Base-by-base conservation (phyloP, 2,888 invertebrate species). In the Epistrophe eligans region DNA sequence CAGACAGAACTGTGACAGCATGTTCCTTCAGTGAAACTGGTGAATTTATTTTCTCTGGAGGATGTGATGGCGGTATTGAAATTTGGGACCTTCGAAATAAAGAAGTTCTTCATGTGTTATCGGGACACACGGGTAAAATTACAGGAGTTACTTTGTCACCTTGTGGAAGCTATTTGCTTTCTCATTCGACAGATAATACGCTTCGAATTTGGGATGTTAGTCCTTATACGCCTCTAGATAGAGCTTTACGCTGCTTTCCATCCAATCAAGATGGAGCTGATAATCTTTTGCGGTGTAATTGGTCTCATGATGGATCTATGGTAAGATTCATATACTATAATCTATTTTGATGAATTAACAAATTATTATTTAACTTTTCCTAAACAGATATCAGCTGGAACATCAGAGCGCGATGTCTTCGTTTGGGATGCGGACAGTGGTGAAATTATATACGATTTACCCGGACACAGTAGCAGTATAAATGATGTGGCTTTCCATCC, bases 181-280 rank as follows among this genome's bases (percentile, higher is more conserved):
- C 99, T 0, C 99, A 99, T 94, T 95, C 98, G 0, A 99, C 99
- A 99, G 99, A 99, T 92, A 97, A 97, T 91, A 97, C 98, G 4
- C 94, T 99, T 43, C 94, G 99, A 80, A 97, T 99, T 90, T 99
- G 99, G 99, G 99, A 99, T 93, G 96, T 99, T 72, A 94, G 99
- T 24, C 98, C 99, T 0, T 99, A 97, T 93, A 98, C 98, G 1
- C 97, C 98, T 0, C 95, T 96, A 50, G 98, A 99, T 91, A 95
- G 99, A 89, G 98, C 98, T 92, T 96, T 98, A 0, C 98, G 98
- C 93, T 95, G 98, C 50, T 95, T 98, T 89, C 95, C 96, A 13
- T 98, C 99, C 0, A 98, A 99, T 93, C 98, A 98, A 90, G 99
- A 99, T 93, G 99, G 98, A 93, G 99, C 99, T 93, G 99, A 99